Evolutionary conservation across 2,797 vertebrate genomes (phyloP), one percentile per base, ranked within the genome.

Genomic region (Harpagifer antarcticus): DNA sequence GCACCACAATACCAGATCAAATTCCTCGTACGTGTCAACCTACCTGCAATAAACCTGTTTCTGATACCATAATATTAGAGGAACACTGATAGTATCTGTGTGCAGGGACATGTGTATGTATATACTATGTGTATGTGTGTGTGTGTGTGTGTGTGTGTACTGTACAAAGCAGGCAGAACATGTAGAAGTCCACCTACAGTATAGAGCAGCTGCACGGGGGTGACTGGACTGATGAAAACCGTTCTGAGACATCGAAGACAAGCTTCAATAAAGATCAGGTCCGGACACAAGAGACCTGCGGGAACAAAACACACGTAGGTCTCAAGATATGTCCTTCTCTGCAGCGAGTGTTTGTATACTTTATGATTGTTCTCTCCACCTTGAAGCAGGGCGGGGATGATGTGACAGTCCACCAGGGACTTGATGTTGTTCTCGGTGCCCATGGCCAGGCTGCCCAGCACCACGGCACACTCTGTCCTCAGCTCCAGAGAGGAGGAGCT

Each of bases 401-500:
- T 98, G 93, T 99, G 98, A 92, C 98, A 99, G 95, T 99, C 98
- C 91, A 99, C 95, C 54, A 99, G 95, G 91, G 98, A 99, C 95
- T 99, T 99, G 90, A 99, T 98, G 91, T 99, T 99, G 92, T 99
- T 99, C 93, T 99, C 97, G 0, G 98, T 99, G 83, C 98, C 98
- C 98, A 99, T 99, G 64, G 98, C 97, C 37, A 99, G 94, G 90
- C 98, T 99, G 92, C 98, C 98, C 23, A 99, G 93, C 55, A 99
- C 98, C 86, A 99, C 97, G 0, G 98, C 97, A 45, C 98, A 99
- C 88, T 99, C 98, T 0, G 96, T 97, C 91, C 96, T 95, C 83
- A 99, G 91, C 87, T 98, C 97, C 27, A 96, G 94, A 87, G 95
- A 98, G 71, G 98, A 99, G 1, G 94, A 95, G 91, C 96, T 95